Percentiles rank a stretch among this genome's conserved stretches.
phyloP scores from a whole-genome alignment of 2,797 vertebrate genomes.

The Epinephelus awoara region DNA sequence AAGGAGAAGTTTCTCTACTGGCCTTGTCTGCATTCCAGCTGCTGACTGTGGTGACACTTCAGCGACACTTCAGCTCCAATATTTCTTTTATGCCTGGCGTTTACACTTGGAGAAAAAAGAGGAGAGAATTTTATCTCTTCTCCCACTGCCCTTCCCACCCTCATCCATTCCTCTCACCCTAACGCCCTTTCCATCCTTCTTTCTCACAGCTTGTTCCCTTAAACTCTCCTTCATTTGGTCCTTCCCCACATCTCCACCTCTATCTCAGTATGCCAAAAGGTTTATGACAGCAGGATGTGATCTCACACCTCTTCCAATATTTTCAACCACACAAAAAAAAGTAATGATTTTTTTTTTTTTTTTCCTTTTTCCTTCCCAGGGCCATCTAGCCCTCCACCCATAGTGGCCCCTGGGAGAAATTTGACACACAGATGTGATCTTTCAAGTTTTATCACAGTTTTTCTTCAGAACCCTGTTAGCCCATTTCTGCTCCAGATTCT shows the following conservation, averaged over 20 bases:
- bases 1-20: not conserved
- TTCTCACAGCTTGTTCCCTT: slow-evolving; percentile 6
- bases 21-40: slow-evolving; percentile 45
- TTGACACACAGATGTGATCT: slow-evolving; percentile 72
- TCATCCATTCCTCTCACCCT: slow-evolving; percentile 12
- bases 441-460: slow-evolving; percentile 58
- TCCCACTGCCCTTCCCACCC: not conserved
- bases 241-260: slow-evolving; percentile 10
- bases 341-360: slow-evolving; percentile 10
- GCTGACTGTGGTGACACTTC: slow-evolving; percentile 42
- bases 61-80: slow-evolving; percentile 9
- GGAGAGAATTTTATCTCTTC: slow-evolving; percentile 1
- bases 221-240: not conserved
- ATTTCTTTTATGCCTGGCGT: slow-evolving; percentile 20
- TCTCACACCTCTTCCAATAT: slow-evolving; percentile 67
- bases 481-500: slow-evolving; percentile 2
- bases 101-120: slow-evolving; percentile 20
- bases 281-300: slow-evolving; percentile 74
- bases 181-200: slow-evolving; percentile 18
- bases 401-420: slow-evolving; percentile 64
- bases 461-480: slow-evolving; percentile 23
- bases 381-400: slow-evolving; percentile 4
- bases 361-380: not conserved
- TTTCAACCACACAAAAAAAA: slow-evolving; percentile 65
- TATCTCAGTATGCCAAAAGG: slow-evolving; percentile 23